Conservation (phyloP, 2,797 vertebrate species). For the Hippopotamyrus pictus region DNA sequence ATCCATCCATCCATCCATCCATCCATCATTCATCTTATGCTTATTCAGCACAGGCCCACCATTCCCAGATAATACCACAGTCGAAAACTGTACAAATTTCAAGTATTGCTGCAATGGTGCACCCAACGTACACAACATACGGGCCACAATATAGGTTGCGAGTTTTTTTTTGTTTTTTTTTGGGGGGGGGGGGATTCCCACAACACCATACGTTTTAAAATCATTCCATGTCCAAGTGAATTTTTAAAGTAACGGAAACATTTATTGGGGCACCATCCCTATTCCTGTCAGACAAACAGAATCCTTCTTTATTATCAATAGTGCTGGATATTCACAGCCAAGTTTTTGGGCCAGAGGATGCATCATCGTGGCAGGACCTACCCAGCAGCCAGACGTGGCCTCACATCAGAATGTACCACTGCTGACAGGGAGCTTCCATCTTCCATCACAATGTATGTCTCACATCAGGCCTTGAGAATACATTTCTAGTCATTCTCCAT, state of each 20-base stretch:
- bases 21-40: background rate
- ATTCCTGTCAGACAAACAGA: background rate
- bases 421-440: constrained; percentile 6
- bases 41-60: background rate
- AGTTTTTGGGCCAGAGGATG: background rate
- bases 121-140: background rate
- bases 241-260: background rate
- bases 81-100: background rate
- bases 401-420: background rate
- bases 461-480: background rate
- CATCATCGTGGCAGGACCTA: constrained; percentile 27
- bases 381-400: constrained; percentile 31
- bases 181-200: background rate
- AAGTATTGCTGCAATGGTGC: background rate
- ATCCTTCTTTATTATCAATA: background rate
- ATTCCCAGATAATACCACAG: background rate
- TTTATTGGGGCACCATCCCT: background rate
- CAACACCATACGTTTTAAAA: background rate
- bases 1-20: background rate
- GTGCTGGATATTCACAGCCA: background rate
- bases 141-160: background rate
- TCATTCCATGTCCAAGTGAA: background rate
- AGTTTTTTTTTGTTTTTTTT: no score
- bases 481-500: background rate
- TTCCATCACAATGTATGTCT: background rate